A percentile compares a stretch with the other conserved stretches of the same genome.
These are phyloP conservation scores for Drosophila teissieri DNA, from an alignment of 1,140 invertebrate species.

Conservation along the genomic window DNA sequence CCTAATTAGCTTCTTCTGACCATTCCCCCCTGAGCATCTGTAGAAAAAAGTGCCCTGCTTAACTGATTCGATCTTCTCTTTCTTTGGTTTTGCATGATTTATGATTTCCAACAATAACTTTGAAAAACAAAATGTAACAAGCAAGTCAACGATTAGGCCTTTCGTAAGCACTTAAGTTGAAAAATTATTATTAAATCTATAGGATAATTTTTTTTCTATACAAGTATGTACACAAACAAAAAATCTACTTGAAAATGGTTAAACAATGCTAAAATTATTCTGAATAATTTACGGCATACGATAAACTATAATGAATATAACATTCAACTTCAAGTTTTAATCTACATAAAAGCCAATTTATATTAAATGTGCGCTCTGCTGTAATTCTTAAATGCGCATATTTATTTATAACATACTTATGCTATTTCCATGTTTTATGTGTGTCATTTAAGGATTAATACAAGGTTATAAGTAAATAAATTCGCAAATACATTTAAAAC, in stretches of 20 bases:
- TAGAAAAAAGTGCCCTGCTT: conserved; percentile 35
- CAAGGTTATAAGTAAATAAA: too few species aligned
- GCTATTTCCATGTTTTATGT: background rate
- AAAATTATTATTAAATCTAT: background rate
- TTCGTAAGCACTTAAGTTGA: background rate
- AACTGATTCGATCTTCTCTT: conserved; percentile 30
- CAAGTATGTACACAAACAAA: too few species aligned
- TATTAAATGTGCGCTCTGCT: background rate
- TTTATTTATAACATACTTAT: background rate
- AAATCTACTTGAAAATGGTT: background rate
- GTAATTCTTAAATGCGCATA: background rate
- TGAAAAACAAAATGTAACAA: conserved; percentile 3
- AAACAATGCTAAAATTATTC: background rate
- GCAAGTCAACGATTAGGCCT: conserved; percentile 24
- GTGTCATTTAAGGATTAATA: too few species aligned
- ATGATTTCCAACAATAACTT: conserved; percentile 29
- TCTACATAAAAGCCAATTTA: background rate
- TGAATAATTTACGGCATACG: background rate
- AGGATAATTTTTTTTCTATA: background rate
- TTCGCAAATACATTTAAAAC: too few species aligned
- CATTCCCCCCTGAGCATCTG: conserved; percentile 15
- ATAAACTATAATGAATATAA: background rate
- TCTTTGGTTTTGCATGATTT: conserved; percentile 45
- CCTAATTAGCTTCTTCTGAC: conserved; percentile 30
- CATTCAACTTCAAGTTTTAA: background rate